phyloP scores from a whole-genome alignment of 2,113 vertebrate genomes.

The Spea bombifrons region DNA sequence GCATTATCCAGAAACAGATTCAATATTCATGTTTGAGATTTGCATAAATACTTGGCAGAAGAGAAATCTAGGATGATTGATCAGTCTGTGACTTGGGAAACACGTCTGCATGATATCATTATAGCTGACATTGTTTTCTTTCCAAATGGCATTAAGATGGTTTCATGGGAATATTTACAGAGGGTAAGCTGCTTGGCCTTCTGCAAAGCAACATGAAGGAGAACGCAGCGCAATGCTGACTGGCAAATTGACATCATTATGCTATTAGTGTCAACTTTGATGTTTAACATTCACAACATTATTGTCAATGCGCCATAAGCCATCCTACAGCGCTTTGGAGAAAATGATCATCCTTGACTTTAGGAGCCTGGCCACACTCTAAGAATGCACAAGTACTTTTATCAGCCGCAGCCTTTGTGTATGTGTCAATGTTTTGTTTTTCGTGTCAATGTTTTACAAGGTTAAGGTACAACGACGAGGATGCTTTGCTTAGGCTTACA shows the following conservation, averaged over 20 bases:
- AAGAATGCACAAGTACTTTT: constrained; percentile 7
- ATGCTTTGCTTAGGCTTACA: not conserved
- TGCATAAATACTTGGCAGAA: constrained; percentile 36
- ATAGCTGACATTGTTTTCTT: constrained; percentile 46
- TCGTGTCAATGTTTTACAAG: not conserved
- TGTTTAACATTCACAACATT: constrained; percentile 49
- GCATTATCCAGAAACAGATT: constrained; percentile 14
- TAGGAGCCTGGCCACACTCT: not conserved
- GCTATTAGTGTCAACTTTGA: constrained; percentile 48
- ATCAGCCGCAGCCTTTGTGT: not conserved
- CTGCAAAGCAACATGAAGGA: constrained; percentile 35
- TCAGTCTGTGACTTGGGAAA: constrained; percentile 27
- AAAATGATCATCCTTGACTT: constrained; percentile 35
- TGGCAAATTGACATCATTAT: constrained; percentile 49
- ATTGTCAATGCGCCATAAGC: constrained; percentile 40
- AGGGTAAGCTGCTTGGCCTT: constrained; percentile 41
- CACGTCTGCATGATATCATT: constrained; percentile 44
- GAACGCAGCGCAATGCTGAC: constrained; percentile 36
- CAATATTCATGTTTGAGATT: constrained; percentile 31
- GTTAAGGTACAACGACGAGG: not conserved
- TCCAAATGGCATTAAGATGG: constrained; percentile 42
- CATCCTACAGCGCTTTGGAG: constrained; percentile 17
- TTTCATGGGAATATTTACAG: constrained; percentile 45
- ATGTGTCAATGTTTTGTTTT: not conserved
- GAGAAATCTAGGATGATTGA: constrained; percentile 24